Evolutionary conservation across 2,888 invertebrate species (phyloP), one percentile per base, ranked within the genome.

Genomic region (Labia minor): DNA sequence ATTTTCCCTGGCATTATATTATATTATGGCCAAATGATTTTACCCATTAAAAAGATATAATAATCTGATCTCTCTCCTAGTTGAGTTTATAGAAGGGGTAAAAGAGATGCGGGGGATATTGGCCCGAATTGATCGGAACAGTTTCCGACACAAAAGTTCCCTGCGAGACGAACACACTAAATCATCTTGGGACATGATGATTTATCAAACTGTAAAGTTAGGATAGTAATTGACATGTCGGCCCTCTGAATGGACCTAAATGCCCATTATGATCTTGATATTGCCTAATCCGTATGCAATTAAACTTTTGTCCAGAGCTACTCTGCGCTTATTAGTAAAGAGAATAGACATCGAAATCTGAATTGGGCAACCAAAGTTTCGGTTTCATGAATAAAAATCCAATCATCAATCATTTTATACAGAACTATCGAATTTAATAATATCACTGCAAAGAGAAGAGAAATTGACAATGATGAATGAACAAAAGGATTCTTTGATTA

Each of bases 241-340:
- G 49, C 49, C 49, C 49, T 14, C 3, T 49, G 49, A 49, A 49
- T 49, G 49, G 49, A 33, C 33, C 33, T 6, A 33, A 33, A 8
- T 6, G 49, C 49, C 49, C 16, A 49, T 49, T 49, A 49, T 49
- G 49, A 16, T 49, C 49, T 49, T n/a, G 49, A 11, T 16, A 49
- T 49, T 49, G 49, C 6, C 49, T 49, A 49, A 49, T 49, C 49
- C 49, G 49, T 49, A 49, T 49, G 49, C 49, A 49, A 49, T 49
- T 49, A 49, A 49, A 49, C 49, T 49, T 49, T 49, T 49, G 49
- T 49, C 49, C 49, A 8, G 8, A 49, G n/a, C n/a, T 16, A 4
- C 49, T 49, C 49, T 26, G 4, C 8, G 26, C 26, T 26, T 26
- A 26, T 26, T 26, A 26, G 26, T 26, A 49, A 16, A 49, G 49